phyloP scores from a whole-genome alignment of 2,113 vertebrate species.

The Serilophus lunatus region DNA sequence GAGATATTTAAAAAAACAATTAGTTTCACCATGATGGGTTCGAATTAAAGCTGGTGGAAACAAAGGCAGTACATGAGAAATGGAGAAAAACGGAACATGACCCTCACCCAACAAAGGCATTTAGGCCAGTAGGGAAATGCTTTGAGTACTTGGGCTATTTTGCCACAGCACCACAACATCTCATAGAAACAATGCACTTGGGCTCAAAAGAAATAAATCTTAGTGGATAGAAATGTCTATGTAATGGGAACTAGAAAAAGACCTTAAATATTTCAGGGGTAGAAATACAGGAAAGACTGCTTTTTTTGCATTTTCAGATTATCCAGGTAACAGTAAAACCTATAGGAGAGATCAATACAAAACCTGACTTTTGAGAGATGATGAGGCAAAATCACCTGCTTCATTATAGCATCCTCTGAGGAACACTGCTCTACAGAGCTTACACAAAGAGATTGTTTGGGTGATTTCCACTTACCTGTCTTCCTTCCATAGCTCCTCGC shows the following conservation, averaged over 20 bases:
- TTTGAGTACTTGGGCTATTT: neutral
- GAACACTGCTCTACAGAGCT: neutral
- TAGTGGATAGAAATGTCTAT: neutral
- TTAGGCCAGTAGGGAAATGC: neutral
- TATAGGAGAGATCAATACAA: neutral
- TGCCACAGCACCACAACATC: neutral
- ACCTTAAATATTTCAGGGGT: neutral
- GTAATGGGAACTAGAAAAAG: neutral
- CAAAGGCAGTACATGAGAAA: neutral
- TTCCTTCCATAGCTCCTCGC: conserved; percentile 91
- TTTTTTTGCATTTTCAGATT: neutral
- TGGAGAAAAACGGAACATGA: neutral
- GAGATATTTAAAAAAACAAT: neutral
- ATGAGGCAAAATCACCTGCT: neutral
- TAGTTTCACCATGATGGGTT: neutral
- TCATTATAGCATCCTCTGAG: neutral
- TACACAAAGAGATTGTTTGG: neutral
- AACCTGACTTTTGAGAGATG: neutral
- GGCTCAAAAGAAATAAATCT: neutral
- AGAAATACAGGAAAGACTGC: neutral
- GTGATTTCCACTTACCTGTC: conserved; percentile 80
- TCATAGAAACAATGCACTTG: neutral
- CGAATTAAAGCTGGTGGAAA: neutral
- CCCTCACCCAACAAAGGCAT: neutral
- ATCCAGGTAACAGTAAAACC: neutral